Base-by-base conservation (phyloP, 2,888 invertebrate species). In the Agelastica alni region DNA sequence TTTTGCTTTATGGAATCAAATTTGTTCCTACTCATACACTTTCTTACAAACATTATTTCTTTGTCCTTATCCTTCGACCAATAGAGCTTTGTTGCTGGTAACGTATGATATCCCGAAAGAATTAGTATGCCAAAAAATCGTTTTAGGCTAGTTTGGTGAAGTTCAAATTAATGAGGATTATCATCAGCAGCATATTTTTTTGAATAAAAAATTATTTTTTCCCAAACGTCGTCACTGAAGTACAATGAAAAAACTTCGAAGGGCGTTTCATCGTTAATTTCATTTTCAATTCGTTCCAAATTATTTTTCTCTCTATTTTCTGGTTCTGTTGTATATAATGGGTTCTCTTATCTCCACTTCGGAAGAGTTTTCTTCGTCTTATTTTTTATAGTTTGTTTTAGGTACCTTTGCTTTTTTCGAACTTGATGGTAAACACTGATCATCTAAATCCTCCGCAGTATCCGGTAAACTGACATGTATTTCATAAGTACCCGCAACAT, bases 61-160 rank as follows among this genome's bases (percentile, higher is more conserved):
- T 49, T 18, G 10, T 41, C 31, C 17, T 41, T 31, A 12, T 45
- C 22, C n/a, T 41, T 49, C 10, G 31, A 49, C 48, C 39, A 48
- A 48, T 39, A 39, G 37, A 48, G 37, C 28, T 48, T 48, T 48
- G 45, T 37, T 18, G 41, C 30, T 28, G 49, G 41, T 10, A 49
- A 37, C 1, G 26, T 47, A 37, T 37, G 47, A 12, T 47, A 47
- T 9, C 37, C 22, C 4, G 37, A 47, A 36, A 47, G 37, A 13
- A 47, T 34, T 16, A 47, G 17, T 37, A 37, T 47, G 13, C 37
- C 47, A 37, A 16, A 30, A 41, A 49, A 41, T n/a, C 41, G 30
- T 22, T 41, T 28, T 26, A 49, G 36, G 17, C 12, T 49, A 26
- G 41, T 17, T 17, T 20, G 36, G 16, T n/a, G 13, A 14, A 47